Evolutionary conservation across 64 coral and sea anemone species (phyloP), one percentile per base, ranked within the genome.

Genomic region (Stichodactyla mertensii): DNA sequence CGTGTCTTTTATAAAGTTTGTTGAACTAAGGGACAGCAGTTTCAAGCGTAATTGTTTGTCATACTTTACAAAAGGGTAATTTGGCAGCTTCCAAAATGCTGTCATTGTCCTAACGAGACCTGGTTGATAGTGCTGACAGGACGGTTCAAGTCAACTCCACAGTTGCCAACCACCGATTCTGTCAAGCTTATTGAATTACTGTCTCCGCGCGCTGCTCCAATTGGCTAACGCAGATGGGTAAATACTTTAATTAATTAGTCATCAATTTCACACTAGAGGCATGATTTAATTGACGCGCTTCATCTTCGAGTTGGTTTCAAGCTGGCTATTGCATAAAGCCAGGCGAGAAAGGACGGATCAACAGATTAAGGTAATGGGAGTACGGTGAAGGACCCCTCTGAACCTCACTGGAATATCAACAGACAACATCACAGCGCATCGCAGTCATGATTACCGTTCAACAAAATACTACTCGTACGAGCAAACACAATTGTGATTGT

Each of bases 201-300:
- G 13, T 56, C 62, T 36, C 45, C 28, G 84, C 85, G 58, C 85
- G 64, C 66, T 31, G 53, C 28, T 51, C 88, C 79, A 88, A 97
- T 97, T 97, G 91, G 94, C 52, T 87, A 77, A 13, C 26, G 54
- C 24, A 54, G 84, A 55, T 92, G 67, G 80, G 91, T 92, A 93
- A 93, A 93, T 97, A 97, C 91, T 97, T 97, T 93, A 97, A 97
- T 97, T 97, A 97, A 97, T 97, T 93, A 97, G 94, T 97, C 91
- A 97, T 97, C 94, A 97, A 93, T 93, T 97, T 97, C 94, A 87
- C 88, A 93, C 85, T 90, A 97, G 88, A 89, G 88, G 85, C 64
- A 93, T 97, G 92, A 97, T 97, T 97, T 97, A 97, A 97, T 97
- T 89, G 91, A 90, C 82, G 85, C 91, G 80, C 86, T 71, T 77